Evolutionary conservation across 2,888 invertebrate species (phyloP).

Genomic region (Pherbina coryleti): DNA sequence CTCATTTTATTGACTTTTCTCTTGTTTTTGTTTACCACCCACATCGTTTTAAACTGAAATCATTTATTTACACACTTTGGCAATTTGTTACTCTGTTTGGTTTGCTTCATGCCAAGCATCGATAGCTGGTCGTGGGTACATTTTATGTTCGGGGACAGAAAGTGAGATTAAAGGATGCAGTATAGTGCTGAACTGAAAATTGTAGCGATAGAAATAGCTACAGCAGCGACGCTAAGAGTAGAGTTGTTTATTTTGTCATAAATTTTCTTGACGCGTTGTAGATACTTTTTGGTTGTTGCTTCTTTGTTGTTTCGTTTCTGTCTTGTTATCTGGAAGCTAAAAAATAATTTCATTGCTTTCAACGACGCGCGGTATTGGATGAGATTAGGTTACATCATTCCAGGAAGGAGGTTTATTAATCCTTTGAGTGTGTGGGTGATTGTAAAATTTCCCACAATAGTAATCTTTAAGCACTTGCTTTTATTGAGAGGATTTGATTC

Average conservation of each 20-base stretch:
- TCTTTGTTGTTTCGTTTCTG: neutral
- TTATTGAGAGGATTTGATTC: no score
- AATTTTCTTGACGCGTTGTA: slow-evolving; percentile 11
- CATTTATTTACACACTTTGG: neutral
- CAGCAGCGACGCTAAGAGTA: neutral
- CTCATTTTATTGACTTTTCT: neutral
- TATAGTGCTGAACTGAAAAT: neutral
- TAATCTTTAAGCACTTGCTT: no score
- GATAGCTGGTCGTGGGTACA: neutral
- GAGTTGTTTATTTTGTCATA: slow-evolving; percentile 19
- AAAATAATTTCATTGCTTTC: slow-evolving; percentile 3
- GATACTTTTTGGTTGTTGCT: neutral
- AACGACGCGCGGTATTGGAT: neutral
- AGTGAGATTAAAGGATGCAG: neutral
- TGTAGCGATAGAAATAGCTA: no score
- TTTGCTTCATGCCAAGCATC: neutral
- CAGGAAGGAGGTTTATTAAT: neutral
- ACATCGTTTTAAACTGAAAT: slow-evolving; percentile 9
- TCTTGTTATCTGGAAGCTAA: neutral
- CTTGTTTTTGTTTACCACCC: neutral
- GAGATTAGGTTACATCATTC: neutral
- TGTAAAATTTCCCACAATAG: neutral
- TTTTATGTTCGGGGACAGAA: neutral
- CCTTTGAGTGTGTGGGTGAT: neutral
- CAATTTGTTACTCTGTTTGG: neutral